Base-by-base conservation (phyloP, 2,113 vertebrate species). In the Mobula hypostoma region DNA sequence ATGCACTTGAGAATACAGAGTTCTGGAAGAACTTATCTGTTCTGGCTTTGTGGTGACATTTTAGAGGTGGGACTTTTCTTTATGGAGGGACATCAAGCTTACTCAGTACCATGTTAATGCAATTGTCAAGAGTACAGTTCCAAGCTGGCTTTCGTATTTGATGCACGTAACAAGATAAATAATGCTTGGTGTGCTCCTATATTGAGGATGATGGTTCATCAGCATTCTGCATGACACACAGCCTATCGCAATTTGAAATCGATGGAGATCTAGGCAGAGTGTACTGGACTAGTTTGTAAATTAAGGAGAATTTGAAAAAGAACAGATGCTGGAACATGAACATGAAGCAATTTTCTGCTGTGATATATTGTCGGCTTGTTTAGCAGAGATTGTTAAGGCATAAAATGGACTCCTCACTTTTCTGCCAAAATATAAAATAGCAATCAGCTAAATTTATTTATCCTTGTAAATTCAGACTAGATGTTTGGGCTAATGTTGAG, bases 221-320 rank as follows among this genome's bases (percentile, higher is more conserved):
- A 66, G 29, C 85, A 90, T 90, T 90, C 85, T 63, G 15, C 15
- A 32, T 27, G 14, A 66, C 8, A 19, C 58, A 88, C 58, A 27
- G n/a, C 14, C 19, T 7, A n/a, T 32, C 85, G 32, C 66, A 90
- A 68, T 90, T 29, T 66, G 85, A 90, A 90, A 68, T 90, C 61
- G 15, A 66, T 68, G 29, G 85, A 19, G 48, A n/a, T n/a, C 29
- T 14, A 12, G 15, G 61, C 14, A 90, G 40, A 68, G 7, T 58
- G 61, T 19, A 66, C 61, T 36, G 32, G 85, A 68, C 61, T 90
- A 88, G 85, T 29, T 88, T 63, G 15, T n/a, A 88, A 17, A 36
- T 90, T 61, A 90, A 90, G 85, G 61, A 66, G 85, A 90, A 68
- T 68, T 88, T 88, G 40, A 88, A 29, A 63, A 88, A 68, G 27